phyloP scores from a whole-genome alignment of 1,140 invertebrate genomes.

The Aphaenogaster rudis region DNA sequence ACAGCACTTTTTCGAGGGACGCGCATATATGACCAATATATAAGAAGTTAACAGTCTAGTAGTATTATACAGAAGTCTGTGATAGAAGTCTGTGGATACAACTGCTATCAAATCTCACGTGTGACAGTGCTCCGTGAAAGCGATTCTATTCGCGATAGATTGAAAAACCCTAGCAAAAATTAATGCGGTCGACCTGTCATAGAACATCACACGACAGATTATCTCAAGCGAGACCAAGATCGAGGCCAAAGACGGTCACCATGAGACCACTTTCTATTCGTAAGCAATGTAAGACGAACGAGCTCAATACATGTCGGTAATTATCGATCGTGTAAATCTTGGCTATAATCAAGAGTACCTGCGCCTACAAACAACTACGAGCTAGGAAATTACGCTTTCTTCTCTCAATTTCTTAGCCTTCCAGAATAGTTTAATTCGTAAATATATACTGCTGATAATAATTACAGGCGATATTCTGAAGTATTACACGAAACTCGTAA shows the following conservation, averaged over 20 bases:
- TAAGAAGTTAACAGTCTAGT: too few relatives aligned
- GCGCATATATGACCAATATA: too few relatives aligned
- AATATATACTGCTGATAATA: not conserved
- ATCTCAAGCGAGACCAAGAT: slow-evolving; percentile 54
- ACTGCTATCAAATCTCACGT: not conserved
- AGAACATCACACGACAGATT: slow-evolving; percentile 66
- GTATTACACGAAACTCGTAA: slow-evolving; percentile 21
- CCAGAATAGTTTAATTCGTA: slow-evolving; percentile 21
- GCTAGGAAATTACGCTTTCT: slow-evolving; percentile 7
- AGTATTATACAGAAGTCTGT: too few relatives aligned
- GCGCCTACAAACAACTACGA: not conserved
- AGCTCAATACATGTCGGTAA: slow-evolving; percentile 66
- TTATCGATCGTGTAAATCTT: slow-evolving; percentile 65
- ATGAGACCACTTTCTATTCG: slow-evolving; percentile 75
- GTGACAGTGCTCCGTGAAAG: slow-evolving; percentile 10
- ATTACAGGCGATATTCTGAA: slow-evolving; percentile 9
- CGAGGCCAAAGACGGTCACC: slow-evolving; percentile 72
- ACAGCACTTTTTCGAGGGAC: too few relatives aligned
- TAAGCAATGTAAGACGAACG: slow-evolving; percentile 3
- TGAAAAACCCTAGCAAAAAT: slow-evolving; percentile 65
- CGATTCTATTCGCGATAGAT: slow-evolving; percentile 9
- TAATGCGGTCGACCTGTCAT: slow-evolving; percentile 60
- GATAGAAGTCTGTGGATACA: not conserved
- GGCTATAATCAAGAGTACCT: slow-evolving; percentile 40
- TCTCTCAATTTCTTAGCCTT: too few relatives aligned